Conservation (phyloP, 2,113 vertebrate species). For the Falco punctatus region DNA sequence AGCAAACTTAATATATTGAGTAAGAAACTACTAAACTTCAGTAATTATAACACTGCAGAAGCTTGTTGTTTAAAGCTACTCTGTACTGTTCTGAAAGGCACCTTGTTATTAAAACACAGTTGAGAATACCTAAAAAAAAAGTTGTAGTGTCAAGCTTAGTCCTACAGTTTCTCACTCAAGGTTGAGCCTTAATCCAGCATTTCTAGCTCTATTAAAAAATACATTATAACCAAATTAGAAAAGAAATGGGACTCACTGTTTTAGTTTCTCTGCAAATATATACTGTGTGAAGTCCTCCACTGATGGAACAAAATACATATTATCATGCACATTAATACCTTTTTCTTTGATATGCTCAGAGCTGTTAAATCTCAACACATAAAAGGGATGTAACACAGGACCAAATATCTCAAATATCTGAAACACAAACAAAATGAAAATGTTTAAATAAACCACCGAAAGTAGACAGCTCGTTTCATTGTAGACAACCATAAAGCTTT, state of each 20-base stretch:
- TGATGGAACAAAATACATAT: constrained; percentile 87
- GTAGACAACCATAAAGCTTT: neutral
- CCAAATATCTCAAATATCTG: constrained; percentile 97
- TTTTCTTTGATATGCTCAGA: constrained; percentile 81
- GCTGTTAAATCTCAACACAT: constrained; percentile 89
- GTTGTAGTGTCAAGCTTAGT: neutral
- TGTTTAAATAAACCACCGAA: neutral
- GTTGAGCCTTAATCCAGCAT: neutral
- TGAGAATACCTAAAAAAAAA: neutral
- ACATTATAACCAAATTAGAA: neutral
- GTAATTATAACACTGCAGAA: neutral
- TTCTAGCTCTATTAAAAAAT: neutral
- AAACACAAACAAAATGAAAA: constrained; percentile 23
- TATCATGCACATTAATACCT: constrained; percentile 80
- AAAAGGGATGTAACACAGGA: constrained; percentile 90
- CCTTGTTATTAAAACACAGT: neutral
- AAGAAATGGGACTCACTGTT: constrained; percentile 72
- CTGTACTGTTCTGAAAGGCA: neutral
- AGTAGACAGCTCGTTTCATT: neutral
- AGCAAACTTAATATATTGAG: neutral
- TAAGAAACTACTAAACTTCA: neutral
- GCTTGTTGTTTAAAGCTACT: neutral
- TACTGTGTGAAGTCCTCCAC: constrained; percentile 90
- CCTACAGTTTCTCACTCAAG: neutral
- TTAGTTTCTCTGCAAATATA: constrained; percentile 87